phyloP scores from a whole-genome alignment of 2,888 invertebrate genomes.

The Synanthedon myopaeformis region DNA sequence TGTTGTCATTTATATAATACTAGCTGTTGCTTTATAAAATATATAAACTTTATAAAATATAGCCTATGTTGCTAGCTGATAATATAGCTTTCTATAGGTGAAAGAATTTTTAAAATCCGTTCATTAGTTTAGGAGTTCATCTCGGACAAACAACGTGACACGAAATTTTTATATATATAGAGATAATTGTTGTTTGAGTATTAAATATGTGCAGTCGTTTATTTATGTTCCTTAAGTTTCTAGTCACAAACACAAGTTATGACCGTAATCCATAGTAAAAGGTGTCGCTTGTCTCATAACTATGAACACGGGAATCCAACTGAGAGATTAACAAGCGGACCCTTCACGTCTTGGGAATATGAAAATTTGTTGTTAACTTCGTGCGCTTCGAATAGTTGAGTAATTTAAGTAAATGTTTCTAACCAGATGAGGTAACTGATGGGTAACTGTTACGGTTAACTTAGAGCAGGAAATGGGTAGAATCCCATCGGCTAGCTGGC shows the following conservation, averaged over 20 bases:
- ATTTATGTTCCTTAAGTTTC: not conserved
- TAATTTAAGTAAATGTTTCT: slow-evolving; percentile 7
- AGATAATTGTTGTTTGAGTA: not conserved
- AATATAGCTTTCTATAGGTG: too few relatives aligned
- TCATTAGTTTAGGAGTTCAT: too few relatives aligned
- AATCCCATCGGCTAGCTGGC: not conserved
- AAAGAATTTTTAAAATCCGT: too few relatives aligned
- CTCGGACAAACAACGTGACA: too few relatives aligned
- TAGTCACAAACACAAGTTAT: not conserved
- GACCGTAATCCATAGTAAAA: slow-evolving; percentile 1
- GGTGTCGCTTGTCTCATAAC: slow-evolving; percentile 6
- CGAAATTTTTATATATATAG: too few relatives aligned
- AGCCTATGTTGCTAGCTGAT: too few relatives aligned
- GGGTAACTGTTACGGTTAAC: not conserved
- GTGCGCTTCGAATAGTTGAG: slow-evolving; percentile 6
- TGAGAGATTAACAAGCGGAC: slow-evolving; percentile 4
- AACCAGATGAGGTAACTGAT: not conserved
- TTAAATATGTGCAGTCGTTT: not conserved
- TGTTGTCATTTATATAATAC: too few relatives aligned
- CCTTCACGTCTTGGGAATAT: slow-evolving; percentile 4
- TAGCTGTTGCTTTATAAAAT: too few relatives aligned
- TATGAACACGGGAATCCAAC: slow-evolving; percentile 1
- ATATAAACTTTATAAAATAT: too few relatives aligned
- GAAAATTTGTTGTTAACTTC: slow-evolving; percentile 3
- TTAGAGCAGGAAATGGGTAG: not conserved